A percentile compares a stretch with the other conserved stretches of the same genome.
phyloP scores from a whole-genome alignment of 2,113 vertebrate species.

The Andinoacara biseriatus region DNA sequence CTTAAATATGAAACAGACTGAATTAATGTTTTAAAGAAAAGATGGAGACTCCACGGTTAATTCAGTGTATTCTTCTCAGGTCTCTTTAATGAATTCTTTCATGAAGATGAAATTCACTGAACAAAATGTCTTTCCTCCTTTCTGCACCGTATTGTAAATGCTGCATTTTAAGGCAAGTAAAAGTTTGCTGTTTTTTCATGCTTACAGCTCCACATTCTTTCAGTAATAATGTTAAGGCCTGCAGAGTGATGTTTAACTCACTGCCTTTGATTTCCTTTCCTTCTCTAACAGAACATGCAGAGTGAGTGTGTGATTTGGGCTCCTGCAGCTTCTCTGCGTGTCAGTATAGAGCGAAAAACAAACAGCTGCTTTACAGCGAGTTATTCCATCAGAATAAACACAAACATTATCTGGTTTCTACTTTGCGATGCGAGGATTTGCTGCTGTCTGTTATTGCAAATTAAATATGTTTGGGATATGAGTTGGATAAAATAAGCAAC shows the following conservation, averaged over 20 bases:
- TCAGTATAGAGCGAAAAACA: not conserved
- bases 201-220: not conserved
- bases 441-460: not conserved
- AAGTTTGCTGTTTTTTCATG: not conserved
- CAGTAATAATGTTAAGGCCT: not conserved
- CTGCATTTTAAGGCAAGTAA: not conserved
- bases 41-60: not conserved
- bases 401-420: not conserved
- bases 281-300: not conserved
- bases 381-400: not conserved
- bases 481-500: not conserved
- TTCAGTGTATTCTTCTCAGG: not conserved
- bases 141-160: not conserved
- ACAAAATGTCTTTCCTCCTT: not conserved
- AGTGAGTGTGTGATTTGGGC: accelerated
- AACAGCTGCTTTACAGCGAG: not conserved
- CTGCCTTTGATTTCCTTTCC: not conserved
- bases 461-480: not conserved
- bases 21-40: not conserved
- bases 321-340: not conserved
- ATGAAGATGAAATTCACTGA: not conserved
- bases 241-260: not conserved
- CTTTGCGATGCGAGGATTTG: not conserved
- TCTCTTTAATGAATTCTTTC: not conserved
- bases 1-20: not conserved